phyloP scores from a whole-genome alignment of 1,140 invertebrate species.

The Drosophila navojoa region DNA sequence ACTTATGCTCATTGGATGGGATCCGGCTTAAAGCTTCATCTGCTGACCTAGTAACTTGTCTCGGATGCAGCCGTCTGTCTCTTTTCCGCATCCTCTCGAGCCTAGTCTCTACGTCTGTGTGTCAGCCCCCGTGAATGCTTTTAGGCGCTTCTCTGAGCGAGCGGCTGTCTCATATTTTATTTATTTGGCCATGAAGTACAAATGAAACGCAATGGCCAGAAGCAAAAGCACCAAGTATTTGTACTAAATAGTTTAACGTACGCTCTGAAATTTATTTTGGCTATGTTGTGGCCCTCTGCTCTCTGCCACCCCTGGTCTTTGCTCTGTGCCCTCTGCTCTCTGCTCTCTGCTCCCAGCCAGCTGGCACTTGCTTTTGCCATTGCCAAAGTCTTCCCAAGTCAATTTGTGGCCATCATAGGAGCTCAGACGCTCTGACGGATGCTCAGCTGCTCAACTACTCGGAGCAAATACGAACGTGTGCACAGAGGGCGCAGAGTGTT shows the following conservation, averaged over 20 bases:
- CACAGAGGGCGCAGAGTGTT: constrained; percentile 16
- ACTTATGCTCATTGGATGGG: constrained; percentile 6
- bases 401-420: constrained; percentile 61
- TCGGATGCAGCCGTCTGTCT: not conserved
- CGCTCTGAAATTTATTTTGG: constrained; percentile 59
- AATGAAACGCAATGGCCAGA: constrained; percentile 27
- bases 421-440: constrained; percentile 31
- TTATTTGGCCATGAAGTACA: constrained; percentile 35
- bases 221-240: constrained; percentile 47
- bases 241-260: constrained; percentile 76
- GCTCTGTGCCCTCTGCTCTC: not conserved
- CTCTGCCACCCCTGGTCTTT: too few relatives aligned
- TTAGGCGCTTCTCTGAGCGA: not conserved
- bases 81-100: not conserved
- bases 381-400: constrained; percentile 59
- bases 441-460: constrained; percentile 24
- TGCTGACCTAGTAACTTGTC: constrained; percentile 30
- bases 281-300: not conserved
- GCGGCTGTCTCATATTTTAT: constrained; percentile 40
- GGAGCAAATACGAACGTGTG: constrained; percentile 55
- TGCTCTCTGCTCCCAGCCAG: not conserved
- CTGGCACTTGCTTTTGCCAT: not conserved
- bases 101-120: not conserved
- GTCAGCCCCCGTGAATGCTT: constrained; percentile 1
- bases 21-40: constrained; percentile 24